Evolutionary conservation across 2,888 invertebrate species (phyloP).

Genomic region (Nycteola revayana): DNA sequence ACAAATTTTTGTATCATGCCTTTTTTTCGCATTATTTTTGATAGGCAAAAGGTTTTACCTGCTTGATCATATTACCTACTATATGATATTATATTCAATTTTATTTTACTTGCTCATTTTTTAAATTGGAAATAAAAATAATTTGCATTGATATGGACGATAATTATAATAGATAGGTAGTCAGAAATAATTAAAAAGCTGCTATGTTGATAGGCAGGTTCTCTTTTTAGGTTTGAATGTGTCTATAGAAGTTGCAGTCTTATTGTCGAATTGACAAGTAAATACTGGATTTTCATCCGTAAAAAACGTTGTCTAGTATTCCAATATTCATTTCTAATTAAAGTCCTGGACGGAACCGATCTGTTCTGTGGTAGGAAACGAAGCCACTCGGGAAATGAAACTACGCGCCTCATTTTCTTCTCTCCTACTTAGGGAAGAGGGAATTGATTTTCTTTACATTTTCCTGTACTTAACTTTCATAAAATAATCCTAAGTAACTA

Average conservation of each 20-base stretch:
- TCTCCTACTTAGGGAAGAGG: slow-evolving; percentile 34
- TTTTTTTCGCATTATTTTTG: slow-evolving; percentile 21
- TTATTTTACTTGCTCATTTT: too few relatives aligned
- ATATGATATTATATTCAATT: too few relatives aligned
- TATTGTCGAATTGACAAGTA: too few relatives aligned
- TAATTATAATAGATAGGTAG: too few relatives aligned
- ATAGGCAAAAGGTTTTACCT: slow-evolving; percentile 9
- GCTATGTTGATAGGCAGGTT: too few relatives aligned
- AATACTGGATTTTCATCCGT: neutral
- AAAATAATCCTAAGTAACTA: too few relatives aligned
- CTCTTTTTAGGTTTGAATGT: too few relatives aligned
- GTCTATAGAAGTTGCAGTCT: too few relatives aligned
- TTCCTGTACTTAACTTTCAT: too few relatives aligned
- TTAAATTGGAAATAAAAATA: too few relatives aligned
- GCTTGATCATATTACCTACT: slow-evolving; percentile 1
- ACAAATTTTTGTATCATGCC: slow-evolving; percentile 18
- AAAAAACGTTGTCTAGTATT: slow-evolving; percentile 11
- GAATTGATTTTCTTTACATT: slow-evolving; percentile 43
- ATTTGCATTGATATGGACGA: too few relatives aligned
- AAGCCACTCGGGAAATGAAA: slow-evolving; percentile 57
- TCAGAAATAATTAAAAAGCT: too few relatives aligned
- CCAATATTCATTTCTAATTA: slow-evolving; percentile 63
- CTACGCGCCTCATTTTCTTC: slow-evolving; percentile 36
- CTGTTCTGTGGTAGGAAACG: slow-evolving; percentile 59
- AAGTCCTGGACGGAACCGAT: slow-evolving; percentile 50